phyloP scores from a whole-genome alignment of 2,113 vertebrate species.

The Carassius carassius region DNA sequence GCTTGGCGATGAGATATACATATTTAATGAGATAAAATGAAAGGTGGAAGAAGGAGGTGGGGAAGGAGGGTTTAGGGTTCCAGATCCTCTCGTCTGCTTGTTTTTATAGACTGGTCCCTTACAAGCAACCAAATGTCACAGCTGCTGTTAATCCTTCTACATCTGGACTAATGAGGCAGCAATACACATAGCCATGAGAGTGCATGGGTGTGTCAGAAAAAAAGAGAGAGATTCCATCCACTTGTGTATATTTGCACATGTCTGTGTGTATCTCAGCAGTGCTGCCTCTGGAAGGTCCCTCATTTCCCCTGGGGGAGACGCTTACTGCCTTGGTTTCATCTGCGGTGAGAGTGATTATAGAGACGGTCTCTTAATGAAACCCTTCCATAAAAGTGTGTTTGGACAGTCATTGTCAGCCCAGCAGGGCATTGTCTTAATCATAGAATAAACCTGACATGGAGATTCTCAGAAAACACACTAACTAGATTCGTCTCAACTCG shows the following conservation, averaged over 20 bases:
- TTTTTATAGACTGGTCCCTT: conserved; percentile 68
- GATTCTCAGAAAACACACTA: conserved; percentile 29
- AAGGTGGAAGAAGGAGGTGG: conserved; percentile 76
- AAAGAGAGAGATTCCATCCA: neutral
- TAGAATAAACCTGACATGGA: conserved; percentile 34
- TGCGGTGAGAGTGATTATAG: conserved; percentile 56
- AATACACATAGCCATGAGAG: conserved; percentile 38
- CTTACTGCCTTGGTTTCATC: conserved; percentile 55
- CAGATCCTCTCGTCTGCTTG: conserved; percentile 56
- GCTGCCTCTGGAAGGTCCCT: conserved; percentile 47
- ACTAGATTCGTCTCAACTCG: neutral
- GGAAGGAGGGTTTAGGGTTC: conserved; percentile 56
- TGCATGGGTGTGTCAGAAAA: neutral
- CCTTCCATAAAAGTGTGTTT: conserved; percentile 13
- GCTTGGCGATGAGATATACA: conserved; percentile 99
- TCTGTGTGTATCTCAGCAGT: conserved; percentile 29
- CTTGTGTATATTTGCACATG: conserved; percentile 40
- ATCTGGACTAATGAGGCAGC: conserved; percentile 61
- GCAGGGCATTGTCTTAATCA: conserved; percentile 48
- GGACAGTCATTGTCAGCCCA: conserved; percentile 39
- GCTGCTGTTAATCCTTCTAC: conserved; percentile 64
- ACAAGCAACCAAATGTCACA: conserved; percentile 65
- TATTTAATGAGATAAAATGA: conserved; percentile 99
- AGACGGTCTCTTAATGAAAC: conserved; percentile 55
- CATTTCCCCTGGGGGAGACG: conserved; percentile 49